These are phyloP conservation scores for Malaclemys terrapin DNA, from an alignment of 2,113 vertebrate genomes.

Conservation along the genomic window DNA sequence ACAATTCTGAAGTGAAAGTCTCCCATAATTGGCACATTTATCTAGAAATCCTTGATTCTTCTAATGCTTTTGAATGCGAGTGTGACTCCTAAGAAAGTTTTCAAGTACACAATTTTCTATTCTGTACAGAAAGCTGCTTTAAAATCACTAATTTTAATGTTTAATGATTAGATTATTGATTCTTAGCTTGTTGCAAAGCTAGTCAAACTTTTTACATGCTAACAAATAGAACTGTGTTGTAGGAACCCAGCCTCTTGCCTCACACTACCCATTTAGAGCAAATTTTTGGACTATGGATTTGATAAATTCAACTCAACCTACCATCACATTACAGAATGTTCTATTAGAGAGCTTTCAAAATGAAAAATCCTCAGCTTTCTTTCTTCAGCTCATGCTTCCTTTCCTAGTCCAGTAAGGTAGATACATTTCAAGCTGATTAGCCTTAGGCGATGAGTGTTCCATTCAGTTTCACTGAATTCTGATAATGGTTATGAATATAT, in stretches of 20 bases:
- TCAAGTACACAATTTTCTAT: not conserved
- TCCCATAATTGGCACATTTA: slow-evolving; percentile 9
- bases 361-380: not conserved
- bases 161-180: not conserved
- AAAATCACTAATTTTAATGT: not conserved
- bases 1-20: too few species aligned
- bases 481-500: not conserved
- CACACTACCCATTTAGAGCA: not conserved
- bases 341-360: not conserved
- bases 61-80: not conserved
- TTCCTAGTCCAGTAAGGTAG: not conserved
- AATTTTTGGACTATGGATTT: not conserved
- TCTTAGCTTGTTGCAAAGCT: not conserved
- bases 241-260: not conserved
- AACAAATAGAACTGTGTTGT: not conserved
- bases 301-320: not conserved
- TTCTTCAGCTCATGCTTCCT: not conserved
- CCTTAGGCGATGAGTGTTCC: not conserved
- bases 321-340: not conserved
- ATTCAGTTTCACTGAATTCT: rapidly evolving
- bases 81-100: not conserved
- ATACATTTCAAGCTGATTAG: not conserved
- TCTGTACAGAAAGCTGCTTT: not conserved
- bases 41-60: not conserved
- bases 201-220: not conserved